These are phyloP conservation scores for Euplagia quadripunctaria DNA, from an alignment of 2,888 invertebrate genomes.

Conservation along the genomic window DNA sequence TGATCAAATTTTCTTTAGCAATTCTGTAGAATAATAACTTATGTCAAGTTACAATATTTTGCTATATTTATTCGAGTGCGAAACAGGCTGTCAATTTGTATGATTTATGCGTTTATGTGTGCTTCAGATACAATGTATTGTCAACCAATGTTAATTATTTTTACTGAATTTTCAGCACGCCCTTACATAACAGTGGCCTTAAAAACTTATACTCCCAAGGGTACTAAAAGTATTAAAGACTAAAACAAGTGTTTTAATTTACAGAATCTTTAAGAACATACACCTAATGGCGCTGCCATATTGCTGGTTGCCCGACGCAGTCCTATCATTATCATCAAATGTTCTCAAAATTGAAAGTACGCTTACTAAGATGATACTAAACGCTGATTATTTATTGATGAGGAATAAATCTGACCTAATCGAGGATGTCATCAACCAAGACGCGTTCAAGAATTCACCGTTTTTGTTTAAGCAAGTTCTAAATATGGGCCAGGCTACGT, in stretches of 20 bases:
- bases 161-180: too few relatives aligned
- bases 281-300: slow-evolving; percentile 58
- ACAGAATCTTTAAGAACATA: slow-evolving; percentile 63
- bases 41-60: too few relatives aligned
- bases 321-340: slow-evolving; percentile 63
- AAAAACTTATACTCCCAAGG: too few relatives aligned
- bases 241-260: neutral
- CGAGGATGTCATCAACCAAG: slow-evolving; percentile 29
- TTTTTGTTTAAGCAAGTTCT: slow-evolving; percentile 69
- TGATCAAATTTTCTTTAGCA: too few relatives aligned
- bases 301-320: slow-evolving; percentile 56
- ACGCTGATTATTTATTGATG: slow-evolving; percentile 61
- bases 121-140: too few relatives aligned
- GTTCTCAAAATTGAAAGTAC: slow-evolving; percentile 58
- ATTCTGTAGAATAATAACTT: too few relatives aligned
- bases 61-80: too few relatives aligned
- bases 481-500: slow-evolving; percentile 65
- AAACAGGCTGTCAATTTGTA: too few relatives aligned
- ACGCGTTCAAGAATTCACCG: slow-evolving; percentile 61
- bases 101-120: too few relatives aligned
- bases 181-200: too few relatives aligned
- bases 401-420: slow-evolving; percentile 65
- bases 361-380: slow-evolving; percentile 66
- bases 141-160: too few relatives aligned
- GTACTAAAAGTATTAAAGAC: too few relatives aligned